Evolutionary conservation across 1,140 invertebrate genomes (phyloP).

Genomic region (Portunus trituberculatus): DNA sequence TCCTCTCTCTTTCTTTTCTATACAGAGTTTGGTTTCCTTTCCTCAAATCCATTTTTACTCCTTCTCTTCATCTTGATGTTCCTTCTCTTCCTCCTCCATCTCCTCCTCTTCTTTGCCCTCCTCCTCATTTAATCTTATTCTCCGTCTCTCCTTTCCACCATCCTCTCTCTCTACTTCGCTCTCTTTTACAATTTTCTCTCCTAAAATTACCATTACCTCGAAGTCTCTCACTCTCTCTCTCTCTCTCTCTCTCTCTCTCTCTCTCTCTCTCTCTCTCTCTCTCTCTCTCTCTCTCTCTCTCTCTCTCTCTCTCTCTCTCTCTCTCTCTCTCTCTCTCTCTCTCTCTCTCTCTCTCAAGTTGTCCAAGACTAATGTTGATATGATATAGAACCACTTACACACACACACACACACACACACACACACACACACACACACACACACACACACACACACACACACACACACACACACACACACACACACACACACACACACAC

Average conservation of each 20-base stretch:
- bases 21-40: too few relatives aligned
- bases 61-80: too few relatives aligned
- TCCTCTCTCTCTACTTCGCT: neutral
- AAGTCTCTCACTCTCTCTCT: too few relatives aligned
- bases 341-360: neutral
- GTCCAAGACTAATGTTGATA: neutral
- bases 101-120: neutral
- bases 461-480: too few relatives aligned
- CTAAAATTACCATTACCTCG: too few relatives aligned
- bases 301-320: neutral
- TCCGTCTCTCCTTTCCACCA: neutral
- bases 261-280: conserved; percentile 11
- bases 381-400: too few relatives aligned
- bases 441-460: too few relatives aligned
- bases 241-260: neutral
- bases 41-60: neutral
- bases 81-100: neutral
- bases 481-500: too few relatives aligned
- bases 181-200: too few relatives aligned
- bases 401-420: too few relatives aligned
- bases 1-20: too few relatives aligned
- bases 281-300: conserved; percentile 12
- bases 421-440: too few relatives aligned
- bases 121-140: neutral
- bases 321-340: conserved; percentile 26